Base-by-base conservation (phyloP, 1,140 invertebrate genomes). In the Drosophila ironensis region DNA sequence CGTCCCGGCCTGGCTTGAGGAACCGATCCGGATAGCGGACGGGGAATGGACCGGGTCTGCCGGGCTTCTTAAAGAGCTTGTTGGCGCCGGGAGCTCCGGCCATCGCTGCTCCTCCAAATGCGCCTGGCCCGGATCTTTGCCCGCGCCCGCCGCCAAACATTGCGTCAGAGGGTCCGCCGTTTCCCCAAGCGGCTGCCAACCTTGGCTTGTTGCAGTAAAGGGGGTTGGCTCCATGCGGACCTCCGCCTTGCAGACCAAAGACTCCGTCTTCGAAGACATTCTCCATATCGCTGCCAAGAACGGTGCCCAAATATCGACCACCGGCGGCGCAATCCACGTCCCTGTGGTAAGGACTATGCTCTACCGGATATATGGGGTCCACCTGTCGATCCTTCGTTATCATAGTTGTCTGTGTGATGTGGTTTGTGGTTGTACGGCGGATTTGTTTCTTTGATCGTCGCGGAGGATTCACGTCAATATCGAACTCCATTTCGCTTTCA, bases 401-500 rank as follows among this genome's bases (percentile, higher is more conserved):
- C n/a, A n/a, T n/a, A n/a, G n/a, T 0, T 6, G 75, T 82, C 12
- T 90, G 88, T 0, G 82, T 88, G 1, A 35, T 35, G 3, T 56
- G 59, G 44, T 71, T 88, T 0, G 48, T 4, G 9, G 40, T 22
- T 33, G 7, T 57, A 0, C 8, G 51, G 0, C 40, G 14, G 47
- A 71, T 52, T 50, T 53, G 19, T 25, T n/a, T 1, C 8, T 4
- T 4, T 14, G 1, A 11, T 7, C 1, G 12, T 6, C 5, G 59
- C 1, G 86, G 81, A 0, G 86, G 86, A 3, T 68, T 67, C 0
- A 90, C 69, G 41, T 80, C 53, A 1, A 90, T 46, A 16, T 90
- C 63, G 8, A 78, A 88, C 27, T 90, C 87, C 37, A 75, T 25
- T 4, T 90, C 89, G 22, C 74, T 82, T 0, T 88, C 73, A n/a